phyloP scores from a whole-genome alignment of 2,797 vertebrate species.

The Muscicapa striata region DNA sequence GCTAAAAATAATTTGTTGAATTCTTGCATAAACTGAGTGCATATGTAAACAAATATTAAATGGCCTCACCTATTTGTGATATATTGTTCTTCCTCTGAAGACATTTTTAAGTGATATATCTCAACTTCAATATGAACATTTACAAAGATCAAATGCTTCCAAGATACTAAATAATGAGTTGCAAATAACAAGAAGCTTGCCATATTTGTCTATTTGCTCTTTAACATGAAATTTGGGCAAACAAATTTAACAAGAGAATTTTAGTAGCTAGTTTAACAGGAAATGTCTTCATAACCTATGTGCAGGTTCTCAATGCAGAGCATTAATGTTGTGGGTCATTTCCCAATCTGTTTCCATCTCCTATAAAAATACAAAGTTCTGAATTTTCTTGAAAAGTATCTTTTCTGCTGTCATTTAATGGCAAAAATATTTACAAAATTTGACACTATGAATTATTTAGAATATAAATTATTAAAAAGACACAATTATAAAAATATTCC shows the following conservation, averaged over 20 bases:
- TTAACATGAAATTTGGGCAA: neutral
- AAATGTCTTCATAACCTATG: neutral
- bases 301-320: neutral
- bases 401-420: neutral
- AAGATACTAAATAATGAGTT: neutral
- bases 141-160: neutral
- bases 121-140: neutral
- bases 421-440: neutral
- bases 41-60: neutral
- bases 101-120: neutral
- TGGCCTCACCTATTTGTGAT: neutral
- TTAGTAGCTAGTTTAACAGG: neutral
- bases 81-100: neutral
- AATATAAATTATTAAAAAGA: neutral
- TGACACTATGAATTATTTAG: neutral
- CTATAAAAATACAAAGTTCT: neutral
- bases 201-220: neutral
- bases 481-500: neutral
- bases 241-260: neutral
- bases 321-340: neutral
- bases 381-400: accelerated
- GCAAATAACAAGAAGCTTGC: neutral
- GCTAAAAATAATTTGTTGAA: neutral
- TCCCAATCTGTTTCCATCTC: neutral
- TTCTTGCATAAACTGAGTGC: neutral